Conservation (phyloP, 2,113 vertebrate genomes). For the Ameiurus melas region DNA sequence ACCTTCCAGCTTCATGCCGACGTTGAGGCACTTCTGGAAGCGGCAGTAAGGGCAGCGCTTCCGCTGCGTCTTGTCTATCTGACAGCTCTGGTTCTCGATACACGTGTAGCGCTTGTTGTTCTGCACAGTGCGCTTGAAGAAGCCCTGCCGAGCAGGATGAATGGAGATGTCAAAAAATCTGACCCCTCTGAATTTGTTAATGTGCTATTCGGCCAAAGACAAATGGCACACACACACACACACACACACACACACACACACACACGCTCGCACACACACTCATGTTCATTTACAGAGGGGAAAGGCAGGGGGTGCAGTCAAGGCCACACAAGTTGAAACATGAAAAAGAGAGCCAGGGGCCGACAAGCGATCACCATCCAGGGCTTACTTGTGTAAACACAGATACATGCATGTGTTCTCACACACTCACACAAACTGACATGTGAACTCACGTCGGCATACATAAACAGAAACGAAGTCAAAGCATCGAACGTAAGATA, state of each 20-base stretch:
- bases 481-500: slow-evolving; percentile 16
- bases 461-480: slow-evolving; percentile 45
- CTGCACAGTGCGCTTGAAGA: slow-evolving; percentile 99
- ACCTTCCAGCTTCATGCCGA: slow-evolving; percentile 99
- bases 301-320: slow-evolving; percentile 42
- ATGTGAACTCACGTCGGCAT: slow-evolving; percentile 36
- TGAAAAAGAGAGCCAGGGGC: slow-evolving; percentile 48
- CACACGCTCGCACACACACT: slow-evolving; percentile 11
- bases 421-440: slow-evolving; percentile 38
- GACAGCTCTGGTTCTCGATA: slow-evolving; percentile 99
- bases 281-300: slow-evolving; percentile 42
- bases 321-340: slow-evolving; percentile 51
- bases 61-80: slow-evolving; percentile 99
- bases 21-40: slow-evolving; percentile 97
- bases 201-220: slow-evolving; percentile 68
- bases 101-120: slow-evolving; percentile 99
- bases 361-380: slow-evolving; percentile 48
- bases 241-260: slow-evolving; percentile 46
- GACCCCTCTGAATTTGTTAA: slow-evolving; percentile 66
- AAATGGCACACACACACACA: slow-evolving; percentile 57
- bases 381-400: slow-evolving; percentile 49
- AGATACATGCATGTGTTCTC: slow-evolving; percentile 40
- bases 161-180: slow-evolving; percentile 73
- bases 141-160: slow-evolving; percentile 85
- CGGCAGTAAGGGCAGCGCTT: slow-evolving; percentile 98